phyloP scores from a whole-genome alignment of 2,888 invertebrate species.

The Tryphoninae sp. region DNA sequence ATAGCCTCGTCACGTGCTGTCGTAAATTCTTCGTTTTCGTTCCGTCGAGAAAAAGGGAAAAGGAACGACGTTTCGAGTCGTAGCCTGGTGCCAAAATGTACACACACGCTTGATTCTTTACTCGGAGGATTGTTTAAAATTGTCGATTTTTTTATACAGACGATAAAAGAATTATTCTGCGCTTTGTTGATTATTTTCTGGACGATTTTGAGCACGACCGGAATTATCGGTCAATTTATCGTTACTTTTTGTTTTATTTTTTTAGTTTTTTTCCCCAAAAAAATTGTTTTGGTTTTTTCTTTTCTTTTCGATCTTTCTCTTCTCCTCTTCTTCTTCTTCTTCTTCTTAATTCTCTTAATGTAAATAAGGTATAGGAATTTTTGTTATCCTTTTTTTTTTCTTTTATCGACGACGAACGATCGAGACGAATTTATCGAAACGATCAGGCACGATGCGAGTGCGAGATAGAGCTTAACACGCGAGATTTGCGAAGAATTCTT shows the following conservation, averaged over 20 bases:
- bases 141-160: constrained; percentile 31
- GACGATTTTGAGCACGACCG: constrained; percentile 60
- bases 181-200: constrained; percentile 49
- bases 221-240: constrained; percentile 21
- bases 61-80: constrained; percentile 33
- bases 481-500: constrained; percentile 58
- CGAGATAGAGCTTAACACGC: constrained; percentile 59
- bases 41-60: constrained; percentile 2
- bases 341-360: constrained; percentile 41
- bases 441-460: constrained; percentile 63
- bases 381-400: constrained; percentile 40
- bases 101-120: constrained; percentile 23
- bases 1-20: constrained; percentile 48
- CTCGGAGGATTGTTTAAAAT: constrained; percentile 16
- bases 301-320: constrained; percentile 28
- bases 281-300: background rate
- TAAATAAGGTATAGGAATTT: constrained; percentile 48
- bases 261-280: background rate
- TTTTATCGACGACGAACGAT: constrained; percentile 58
- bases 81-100: constrained; percentile 33
- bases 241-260: constrained; percentile 22
- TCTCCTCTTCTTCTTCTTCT: background rate
- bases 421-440: constrained; percentile 62
- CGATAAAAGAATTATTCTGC: constrained; percentile 45
- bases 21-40: constrained; percentile 23